Percentiles rank a stretch among this genome's conserved stretches.
These are phyloP conservation scores for Larimichthys polyactis DNA, from an alignment of 2,113 vertebrate species.

Conservation along the genomic window DNA sequence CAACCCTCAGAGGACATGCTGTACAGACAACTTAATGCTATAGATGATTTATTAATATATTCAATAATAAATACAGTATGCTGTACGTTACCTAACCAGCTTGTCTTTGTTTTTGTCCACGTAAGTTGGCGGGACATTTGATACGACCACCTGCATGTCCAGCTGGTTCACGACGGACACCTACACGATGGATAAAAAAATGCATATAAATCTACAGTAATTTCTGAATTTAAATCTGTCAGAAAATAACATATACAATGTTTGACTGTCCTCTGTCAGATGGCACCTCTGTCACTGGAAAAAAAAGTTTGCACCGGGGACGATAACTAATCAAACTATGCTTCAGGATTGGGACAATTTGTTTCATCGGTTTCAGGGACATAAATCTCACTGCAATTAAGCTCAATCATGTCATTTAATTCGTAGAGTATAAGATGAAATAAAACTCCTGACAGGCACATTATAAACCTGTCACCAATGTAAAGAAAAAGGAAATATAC, in stretches of 20 bases:
- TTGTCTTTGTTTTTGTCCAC: constrained; percentile 97
- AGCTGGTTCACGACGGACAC: constrained; percentile 98
- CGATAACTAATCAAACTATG: background rate
- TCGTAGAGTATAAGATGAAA: background rate
- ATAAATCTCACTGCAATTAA: constrained; percentile 15
- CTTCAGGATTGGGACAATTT: background rate
- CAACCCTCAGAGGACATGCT: background rate
- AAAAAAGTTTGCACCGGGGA: background rate
- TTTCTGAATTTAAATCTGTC: background rate
- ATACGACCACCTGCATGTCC: constrained; percentile 99
- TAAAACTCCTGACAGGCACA: background rate
- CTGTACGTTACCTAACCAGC: constrained; percentile 89
- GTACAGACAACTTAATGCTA: background rate
- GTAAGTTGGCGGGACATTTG: constrained; percentile 94
- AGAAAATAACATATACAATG: background rate
- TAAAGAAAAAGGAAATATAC: constrained; percentile 47
- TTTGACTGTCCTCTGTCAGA: background rate
- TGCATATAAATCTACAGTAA: constrained; percentile 26
- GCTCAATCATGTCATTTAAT: background rate
- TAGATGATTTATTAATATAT: background rate
- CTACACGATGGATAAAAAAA: constrained; percentile 77
- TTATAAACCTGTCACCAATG: constrained; percentile 17
- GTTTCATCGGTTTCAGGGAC: background rate
- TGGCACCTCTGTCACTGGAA: background rate
- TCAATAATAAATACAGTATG: background rate